Evolutionary conservation across 2,113 vertebrate species (phyloP).

Genomic region (Rattus norvegicus): GRCr8 NC_086020.1:251453501-251454000

Average conservation of each 20-base stretch:
- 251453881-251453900: neutral
- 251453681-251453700: neutral
- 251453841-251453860: neutral
- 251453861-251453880: neutral
- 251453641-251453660: neutral
- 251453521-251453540: neutral
- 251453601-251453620: neutral
- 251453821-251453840: neutral
- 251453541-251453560: neutral
- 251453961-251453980: neutral
- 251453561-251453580: neutral
- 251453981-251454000: conserved; percentile 12
- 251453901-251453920: neutral
- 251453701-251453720: neutral
- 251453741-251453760: neutral
- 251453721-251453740: neutral
- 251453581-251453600: neutral
- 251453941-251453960: neutral
- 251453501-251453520: neutral
- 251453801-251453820: neutral
- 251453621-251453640: neutral
- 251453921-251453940: neutral
- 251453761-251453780: neutral
- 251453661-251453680: neutral
- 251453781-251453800: neutral